A percentile compares a stretch with the other conserved stretches of the same genome.
These are phyloP conservation scores for Drosophila bocki DNA, from an alignment of 1,140 invertebrate genomes.

Conservation along the genomic window DNA sequence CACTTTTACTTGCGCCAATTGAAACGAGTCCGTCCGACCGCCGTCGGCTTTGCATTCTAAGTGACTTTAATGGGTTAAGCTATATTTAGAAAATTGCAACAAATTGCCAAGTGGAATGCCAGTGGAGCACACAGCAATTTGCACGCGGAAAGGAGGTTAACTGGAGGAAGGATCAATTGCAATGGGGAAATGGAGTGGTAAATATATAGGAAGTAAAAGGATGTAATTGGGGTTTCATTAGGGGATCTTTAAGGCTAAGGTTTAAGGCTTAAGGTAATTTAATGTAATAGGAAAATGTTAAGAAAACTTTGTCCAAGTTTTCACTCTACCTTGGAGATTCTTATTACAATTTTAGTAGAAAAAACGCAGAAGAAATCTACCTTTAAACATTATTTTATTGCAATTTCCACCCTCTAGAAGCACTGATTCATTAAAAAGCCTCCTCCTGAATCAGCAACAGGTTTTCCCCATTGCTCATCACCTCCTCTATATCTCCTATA, in stretches of 20 bases:
- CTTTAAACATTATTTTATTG: neutral
- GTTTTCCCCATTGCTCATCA: slow-evolving; percentile 17
- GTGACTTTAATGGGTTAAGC: slow-evolving; percentile 72
- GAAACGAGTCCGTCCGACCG: slow-evolving; percentile 22
- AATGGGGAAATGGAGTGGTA: neutral
- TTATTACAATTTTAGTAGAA: neutral
- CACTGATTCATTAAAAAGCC: neutral
- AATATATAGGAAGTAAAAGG: neutral
- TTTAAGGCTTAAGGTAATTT: too few species aligned
- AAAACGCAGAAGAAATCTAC: neutral
- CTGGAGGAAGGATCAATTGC: slow-evolving; percentile 28
- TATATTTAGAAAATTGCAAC: slow-evolving; percentile 71
- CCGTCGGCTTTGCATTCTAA: slow-evolving; percentile 52
- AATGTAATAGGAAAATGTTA: neutral
- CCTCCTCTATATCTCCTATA: neutral
- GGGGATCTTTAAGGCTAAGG: neutral
- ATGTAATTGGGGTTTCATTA: neutral
- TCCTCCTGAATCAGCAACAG: slow-evolving; percentile 31
- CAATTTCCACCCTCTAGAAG: neutral
- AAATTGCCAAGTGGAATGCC: slow-evolving; percentile 49
- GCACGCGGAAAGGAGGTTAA: slow-evolving; percentile 31
- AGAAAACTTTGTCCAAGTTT: neutral
- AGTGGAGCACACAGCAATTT: slow-evolving; percentile 35
- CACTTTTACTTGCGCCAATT: slow-evolving; percentile 58
- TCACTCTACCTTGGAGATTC: neutral